Evolutionary conservation across 2,113 vertebrate species (phyloP).

Genomic region (Plecotus auritus): DNA sequence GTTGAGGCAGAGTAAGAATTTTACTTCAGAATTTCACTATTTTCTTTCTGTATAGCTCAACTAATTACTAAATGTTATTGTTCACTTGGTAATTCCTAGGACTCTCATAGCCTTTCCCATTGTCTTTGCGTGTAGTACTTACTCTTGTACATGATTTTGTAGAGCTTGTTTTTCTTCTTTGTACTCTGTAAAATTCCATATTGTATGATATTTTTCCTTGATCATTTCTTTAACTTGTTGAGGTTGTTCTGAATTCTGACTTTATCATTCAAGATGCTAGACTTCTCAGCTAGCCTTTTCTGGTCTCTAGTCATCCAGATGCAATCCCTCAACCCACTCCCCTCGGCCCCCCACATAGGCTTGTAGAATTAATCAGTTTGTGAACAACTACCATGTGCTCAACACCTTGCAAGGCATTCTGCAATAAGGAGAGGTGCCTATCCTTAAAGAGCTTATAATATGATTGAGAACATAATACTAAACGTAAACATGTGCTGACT

Average conservation of each 20-base stretch:
- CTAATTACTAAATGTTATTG: background rate
- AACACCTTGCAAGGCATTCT: background rate
- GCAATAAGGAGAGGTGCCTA: background rate
- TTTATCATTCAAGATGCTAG: background rate
- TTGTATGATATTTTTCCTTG: slow-evolving; percentile 14
- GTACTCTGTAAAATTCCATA: background rate
- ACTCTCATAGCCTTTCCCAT: background rate
- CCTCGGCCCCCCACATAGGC: background rate
- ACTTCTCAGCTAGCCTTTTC: background rate
- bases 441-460: background rate
- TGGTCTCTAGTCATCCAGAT: background rate
- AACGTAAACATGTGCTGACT: background rate
- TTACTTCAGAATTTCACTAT: slow-evolving; percentile 10
- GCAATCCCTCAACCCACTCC: background rate
- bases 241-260: slow-evolving; percentile 42
- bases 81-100: background rate
- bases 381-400: background rate
- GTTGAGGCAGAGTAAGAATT: slow-evolving; percentile 22
- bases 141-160: slow-evolving; percentile 27
- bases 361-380: slow-evolving; percentile 29
- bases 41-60: slow-evolving; percentile 5
- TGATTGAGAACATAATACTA: background rate
- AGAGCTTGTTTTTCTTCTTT: slow-evolving; percentile 63
- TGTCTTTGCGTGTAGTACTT: slow-evolving; percentile 14
- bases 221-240: slow-evolving; percentile 30